Evolutionary conservation across 2,797 vertebrate genomes (phyloP), one percentile per base, ranked within the genome.

Genomic region (Lycodopsis pacificus): DNA sequence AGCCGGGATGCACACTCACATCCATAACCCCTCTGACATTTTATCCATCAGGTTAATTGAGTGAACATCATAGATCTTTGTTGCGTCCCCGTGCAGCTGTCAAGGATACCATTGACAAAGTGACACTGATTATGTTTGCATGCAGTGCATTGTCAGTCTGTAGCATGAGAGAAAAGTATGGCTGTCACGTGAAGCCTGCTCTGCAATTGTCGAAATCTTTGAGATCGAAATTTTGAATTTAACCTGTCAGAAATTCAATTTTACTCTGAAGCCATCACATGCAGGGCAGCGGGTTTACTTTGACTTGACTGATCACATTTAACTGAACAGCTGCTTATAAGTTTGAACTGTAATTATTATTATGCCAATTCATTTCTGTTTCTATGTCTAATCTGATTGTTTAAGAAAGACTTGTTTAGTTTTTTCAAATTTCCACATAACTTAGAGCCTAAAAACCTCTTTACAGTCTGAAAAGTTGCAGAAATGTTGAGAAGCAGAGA

Each of bases 31-130:
- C 64, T n/a, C 68, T 82, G 90, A 77, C 80, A 73, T 85, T 81
- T 89, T 77, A 76, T 87, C 90, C 81, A 90, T 91, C 83, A 80
- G 85, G 85, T 90, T 89, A 89, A 91, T 84, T 90, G 88, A 89
- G 87, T 89, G 86, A 84, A 87, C 86, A 82, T 80, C 85, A 87
- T 92, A 89, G 89, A 91, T 90, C 85, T 86, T 32, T 70, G 77
- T 83, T 71, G 77, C 48, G 40, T 84, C 85, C 68, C 69, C 46
- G 10, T 17, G 42, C 20, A 54, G 86, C 84, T 88, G 82, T 87
- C 85, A 88, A 79, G 83, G 65, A 88, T 75, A 62, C 56, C 79
- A 85, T 75, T 88, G 88, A 89, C 82, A 83, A 71, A 69, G 74
- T 85, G 86, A 84, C 82, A 80, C 83, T 63, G 79, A 76, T 80